Base-by-base conservation (phyloP, 2,888 invertebrate species). In the Andrena praecox region DNA sequence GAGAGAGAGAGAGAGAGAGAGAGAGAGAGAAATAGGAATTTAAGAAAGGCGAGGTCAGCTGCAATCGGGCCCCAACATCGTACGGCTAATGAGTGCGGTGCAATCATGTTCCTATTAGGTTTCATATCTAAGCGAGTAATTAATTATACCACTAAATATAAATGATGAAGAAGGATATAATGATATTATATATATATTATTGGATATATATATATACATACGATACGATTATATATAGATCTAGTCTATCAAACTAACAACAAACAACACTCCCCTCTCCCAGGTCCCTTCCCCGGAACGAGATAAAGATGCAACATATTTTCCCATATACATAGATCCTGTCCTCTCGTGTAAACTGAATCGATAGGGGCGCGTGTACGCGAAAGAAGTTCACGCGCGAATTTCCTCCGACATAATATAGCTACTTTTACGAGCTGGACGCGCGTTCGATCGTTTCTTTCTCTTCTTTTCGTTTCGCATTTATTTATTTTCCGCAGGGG, bases 91-190 rank as follows among this genome's bases (percentile, higher is more conserved):
- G 90, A 92, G 92, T 91, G 90, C 93, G 93, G 93, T 93, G 93
- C 92, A 93, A 93, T 93, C 93, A 93, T 93, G 94, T 94, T 94
- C 94, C 94, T 94, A 94, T 93, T 94, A 94, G 94, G 93, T 94
- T 94, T 94, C 94, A 94, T 94, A 94, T 94, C 94, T 94, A 93
- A 93, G 93, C 93, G 93, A 93, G 93, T 93, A 93, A 93, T 92
- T 93, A 93, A 93, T 92, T 93, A 93, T 93, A 93, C 93, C 92
- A 93, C 90, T 93, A 93, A 93, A 93, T 93, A 93, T 93, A 93
- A 93, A 93, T 93, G 92, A 93, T 91, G 93, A 93, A 92, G 93
- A 93, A 93, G 91, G 93, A 93, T 92, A 93, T 91, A 91, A 93
- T 91, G 93, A 92, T 93, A 93, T 92, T 93, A 92, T 92, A 92